phyloP scores from a whole-genome alignment of 2,888 invertebrate species.

The Glaucopsyche alexis region DNA sequence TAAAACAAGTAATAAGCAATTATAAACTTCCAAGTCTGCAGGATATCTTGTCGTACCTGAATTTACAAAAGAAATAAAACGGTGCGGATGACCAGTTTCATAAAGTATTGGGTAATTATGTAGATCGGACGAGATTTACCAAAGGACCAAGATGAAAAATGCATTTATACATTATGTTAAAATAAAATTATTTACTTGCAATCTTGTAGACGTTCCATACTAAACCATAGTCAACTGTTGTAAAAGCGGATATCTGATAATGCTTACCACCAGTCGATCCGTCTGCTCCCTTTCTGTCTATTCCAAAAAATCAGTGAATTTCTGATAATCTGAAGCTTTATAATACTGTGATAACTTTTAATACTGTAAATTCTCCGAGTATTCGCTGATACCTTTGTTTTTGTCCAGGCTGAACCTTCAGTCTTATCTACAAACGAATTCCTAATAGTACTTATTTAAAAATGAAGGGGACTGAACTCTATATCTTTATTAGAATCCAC shows the following conservation, averaged over 20 bases:
- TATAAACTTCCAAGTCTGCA: constrained; percentile 38
- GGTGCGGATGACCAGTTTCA: constrained; percentile 37
- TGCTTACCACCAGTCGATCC: too few relatives aligned
- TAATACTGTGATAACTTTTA: too few relatives aligned
- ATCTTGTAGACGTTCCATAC: too few relatives aligned
- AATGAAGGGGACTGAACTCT: neutral
- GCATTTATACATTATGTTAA: neutral
- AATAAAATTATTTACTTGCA: neutral
- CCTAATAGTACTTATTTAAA: neutral
- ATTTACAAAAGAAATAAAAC: constrained; percentile 39
- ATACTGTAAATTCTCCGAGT: too few relatives aligned
- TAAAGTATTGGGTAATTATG: constrained; percentile 36
- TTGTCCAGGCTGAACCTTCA: too few relatives aligned
- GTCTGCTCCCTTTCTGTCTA: too few relatives aligned
- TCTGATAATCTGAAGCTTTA: too few relatives aligned
- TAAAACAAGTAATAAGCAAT: constrained; percentile 48
- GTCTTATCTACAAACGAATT: too few relatives aligned
- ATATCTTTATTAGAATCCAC: neutral
- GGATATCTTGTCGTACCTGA: constrained; percentile 39
- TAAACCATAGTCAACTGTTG: too few relatives aligned
- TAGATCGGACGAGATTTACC: neutral
- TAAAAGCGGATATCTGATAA: too few relatives aligned
- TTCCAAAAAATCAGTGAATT: too few relatives aligned
- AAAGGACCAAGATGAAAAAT: neutral
- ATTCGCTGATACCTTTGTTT: too few relatives aligned